phyloP scores from a whole-genome alignment of 2,113 vertebrate genomes.

The Actenoides hombroni region DNA sequence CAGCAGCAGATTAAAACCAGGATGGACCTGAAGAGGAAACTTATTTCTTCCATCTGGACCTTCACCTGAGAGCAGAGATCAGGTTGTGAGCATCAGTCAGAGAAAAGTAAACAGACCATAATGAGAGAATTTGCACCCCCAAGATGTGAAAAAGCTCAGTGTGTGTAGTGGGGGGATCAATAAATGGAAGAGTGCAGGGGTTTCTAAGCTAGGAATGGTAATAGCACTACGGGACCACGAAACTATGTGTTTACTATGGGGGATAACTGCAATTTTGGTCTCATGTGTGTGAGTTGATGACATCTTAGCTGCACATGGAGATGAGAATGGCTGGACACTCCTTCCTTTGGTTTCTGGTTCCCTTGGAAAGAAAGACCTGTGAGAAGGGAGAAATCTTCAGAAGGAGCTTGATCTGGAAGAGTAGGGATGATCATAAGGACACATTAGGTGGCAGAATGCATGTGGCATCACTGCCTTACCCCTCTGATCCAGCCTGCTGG shows the following conservation, averaged over 20 bases:
- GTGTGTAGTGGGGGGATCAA: background rate
- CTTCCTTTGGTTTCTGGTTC: background rate
- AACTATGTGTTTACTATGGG: background rate
- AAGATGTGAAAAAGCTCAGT: background rate
- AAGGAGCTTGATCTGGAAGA: background rate
- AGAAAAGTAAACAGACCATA: conserved; percentile 57
- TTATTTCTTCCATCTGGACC: conserved; percentile 77
- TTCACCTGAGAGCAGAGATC: conserved; percentile 52
- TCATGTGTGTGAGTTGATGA: fast-evolving
- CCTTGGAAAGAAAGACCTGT: background rate
- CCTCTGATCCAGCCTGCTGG: background rate
- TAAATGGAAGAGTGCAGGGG: background rate
- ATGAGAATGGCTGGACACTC: background rate
- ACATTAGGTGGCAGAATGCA: fast-evolving
- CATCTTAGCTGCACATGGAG: background rate
- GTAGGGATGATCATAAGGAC: fast-evolving
- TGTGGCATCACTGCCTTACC: background rate
- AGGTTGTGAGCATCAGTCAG: conserved; percentile 49
- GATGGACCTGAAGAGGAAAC: conserved; percentile 63
- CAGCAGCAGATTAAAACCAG: conserved; percentile 76
- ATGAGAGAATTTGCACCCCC: conserved; percentile 38
- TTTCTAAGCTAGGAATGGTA: background rate
- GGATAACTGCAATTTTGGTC: background rate
- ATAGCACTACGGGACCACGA: background rate
- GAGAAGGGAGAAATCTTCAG: background rate